Conservation (phyloP, 2,888 invertebrate genomes). For the Eupeodes latifasciatus region DNA sequence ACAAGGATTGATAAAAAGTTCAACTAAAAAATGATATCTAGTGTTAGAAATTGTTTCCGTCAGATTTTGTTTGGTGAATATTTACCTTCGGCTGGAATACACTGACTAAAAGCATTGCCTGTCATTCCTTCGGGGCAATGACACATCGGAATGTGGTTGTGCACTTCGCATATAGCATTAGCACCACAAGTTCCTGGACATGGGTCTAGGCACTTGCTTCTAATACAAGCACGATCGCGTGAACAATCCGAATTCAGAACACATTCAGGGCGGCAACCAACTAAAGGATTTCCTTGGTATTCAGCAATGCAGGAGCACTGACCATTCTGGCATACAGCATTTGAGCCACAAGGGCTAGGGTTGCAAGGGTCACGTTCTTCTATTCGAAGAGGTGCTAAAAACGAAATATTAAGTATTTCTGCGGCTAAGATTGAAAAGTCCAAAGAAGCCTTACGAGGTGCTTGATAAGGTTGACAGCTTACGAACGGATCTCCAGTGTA, state of each 20-base stretch:
- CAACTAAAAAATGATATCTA: conserved; percentile 85
- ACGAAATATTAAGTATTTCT: conserved; percentile 2
- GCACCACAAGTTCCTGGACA: conserved; percentile 89
- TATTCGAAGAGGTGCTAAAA: conserved; percentile 78
- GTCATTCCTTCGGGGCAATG: conserved; percentile 88
- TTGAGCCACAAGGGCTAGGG: conserved; percentile 92
- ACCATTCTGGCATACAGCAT: conserved; percentile 89
- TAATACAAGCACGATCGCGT: conserved; percentile 88
- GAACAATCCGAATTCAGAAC: conserved; percentile 88
- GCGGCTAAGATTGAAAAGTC: not conserved
- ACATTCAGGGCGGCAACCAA: conserved; percentile 89
- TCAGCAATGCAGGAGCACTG: conserved; percentile 88
- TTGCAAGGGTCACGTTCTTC: conserved; percentile 86
- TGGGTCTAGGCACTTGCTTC: conserved; percentile 89
- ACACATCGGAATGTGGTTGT: conserved; percentile 90
- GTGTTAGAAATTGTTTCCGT: conserved; percentile 82
- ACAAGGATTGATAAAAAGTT: conserved; percentile 87
- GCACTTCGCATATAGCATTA: conserved; percentile 89
- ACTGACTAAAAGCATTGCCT: conserved; percentile 90
- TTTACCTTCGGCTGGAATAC: conserved; percentile 83
- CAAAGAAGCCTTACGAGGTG: conserved; percentile 71
- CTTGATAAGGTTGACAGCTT: conserved; percentile 83
- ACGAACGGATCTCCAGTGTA: conserved; percentile 91
- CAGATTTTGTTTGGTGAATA: conserved; percentile 84
- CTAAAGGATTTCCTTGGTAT: conserved; percentile 90